Evolutionary conservation across 1,140 invertebrate species (phyloP).

Genomic region (Zelostemma sp.): DNA sequence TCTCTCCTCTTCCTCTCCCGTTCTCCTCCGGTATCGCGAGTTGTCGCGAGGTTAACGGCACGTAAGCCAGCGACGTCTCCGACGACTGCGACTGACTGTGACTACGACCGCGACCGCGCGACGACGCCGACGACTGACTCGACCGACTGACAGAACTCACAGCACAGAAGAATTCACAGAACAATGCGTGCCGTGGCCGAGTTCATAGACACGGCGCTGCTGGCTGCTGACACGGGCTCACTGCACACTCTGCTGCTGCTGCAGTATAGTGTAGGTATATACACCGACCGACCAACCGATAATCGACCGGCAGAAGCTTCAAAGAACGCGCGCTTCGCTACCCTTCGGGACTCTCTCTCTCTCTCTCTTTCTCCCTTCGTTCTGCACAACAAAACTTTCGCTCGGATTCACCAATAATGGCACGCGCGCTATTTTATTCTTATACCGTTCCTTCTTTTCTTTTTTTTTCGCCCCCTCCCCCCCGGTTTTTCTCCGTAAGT

Average conservation of each 20-base stretch:
- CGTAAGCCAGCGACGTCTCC: conserved; percentile 26
- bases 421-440: neutral
- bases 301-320: neutral
- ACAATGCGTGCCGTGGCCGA: conserved; percentile 26
- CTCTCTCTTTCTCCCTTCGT: neutral
- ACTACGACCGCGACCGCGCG: too few species aligned
- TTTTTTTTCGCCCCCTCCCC: neutral
- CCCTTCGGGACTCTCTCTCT: neutral
- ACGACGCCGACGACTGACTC: too few species aligned
- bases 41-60: conserved; percentile 20
- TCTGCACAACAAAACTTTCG: neutral
- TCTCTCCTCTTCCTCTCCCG: neutral
- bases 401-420: neutral
- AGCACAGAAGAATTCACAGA: too few species aligned
- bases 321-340: conserved; percentile 2
- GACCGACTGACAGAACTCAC: too few species aligned
- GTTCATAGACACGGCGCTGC: conserved; percentile 41
- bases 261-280: too few species aligned
- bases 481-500: neutral
- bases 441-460: neutral
- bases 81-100: too few species aligned
- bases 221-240: neutral
- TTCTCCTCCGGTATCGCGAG: conserved; percentile 4
- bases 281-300: neutral
- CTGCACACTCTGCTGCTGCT: too few species aligned